These are phyloP conservation scores for Neosalanx taihuensis DNA, from an alignment of 2,797 vertebrate genomes.

Conservation along the genomic window DNA sequence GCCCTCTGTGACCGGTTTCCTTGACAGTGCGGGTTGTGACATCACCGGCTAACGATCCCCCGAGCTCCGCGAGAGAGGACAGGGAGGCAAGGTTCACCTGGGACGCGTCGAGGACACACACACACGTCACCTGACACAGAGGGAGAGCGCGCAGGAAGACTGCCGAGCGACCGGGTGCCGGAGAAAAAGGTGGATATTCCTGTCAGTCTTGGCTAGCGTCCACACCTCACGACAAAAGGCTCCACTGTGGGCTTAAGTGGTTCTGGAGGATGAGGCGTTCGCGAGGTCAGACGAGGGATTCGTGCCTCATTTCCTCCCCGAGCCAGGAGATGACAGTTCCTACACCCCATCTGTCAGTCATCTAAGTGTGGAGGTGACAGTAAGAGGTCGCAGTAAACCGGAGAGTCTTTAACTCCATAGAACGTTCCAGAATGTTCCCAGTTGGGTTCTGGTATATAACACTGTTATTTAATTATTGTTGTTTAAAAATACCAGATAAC, in stretches of 20 bases:
- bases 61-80: background rate
- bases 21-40: conserved; percentile 21
- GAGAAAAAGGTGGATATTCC: conserved; percentile 7
- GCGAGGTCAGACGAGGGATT: background rate
- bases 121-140: background rate
- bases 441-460: too few species aligned
- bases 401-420: too few species aligned
- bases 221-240: conserved; percentile 34
- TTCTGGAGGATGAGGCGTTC: conserved; percentile 8
- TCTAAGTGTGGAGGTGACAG: too few species aligned
- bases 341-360: too few species aligned
- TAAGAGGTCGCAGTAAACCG: too few species aligned
- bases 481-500: too few species aligned
- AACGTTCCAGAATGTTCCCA: too few species aligned
- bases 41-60: conserved; percentile 32
- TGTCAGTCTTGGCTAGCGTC: conserved; percentile 18
- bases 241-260: conserved; percentile 23
- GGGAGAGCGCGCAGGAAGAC: too few species aligned
- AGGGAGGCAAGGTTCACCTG: conserved; percentile 54
- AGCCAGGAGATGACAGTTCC: background rate
- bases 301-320: background rate
- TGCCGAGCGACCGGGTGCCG: background rate
- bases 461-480: too few species aligned
- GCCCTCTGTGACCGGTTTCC: background rate
- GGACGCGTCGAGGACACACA: conserved; percentile 20